Base-by-base conservation (phyloP, 2,113 vertebrate genomes). In the Nibea coibor region DNA sequence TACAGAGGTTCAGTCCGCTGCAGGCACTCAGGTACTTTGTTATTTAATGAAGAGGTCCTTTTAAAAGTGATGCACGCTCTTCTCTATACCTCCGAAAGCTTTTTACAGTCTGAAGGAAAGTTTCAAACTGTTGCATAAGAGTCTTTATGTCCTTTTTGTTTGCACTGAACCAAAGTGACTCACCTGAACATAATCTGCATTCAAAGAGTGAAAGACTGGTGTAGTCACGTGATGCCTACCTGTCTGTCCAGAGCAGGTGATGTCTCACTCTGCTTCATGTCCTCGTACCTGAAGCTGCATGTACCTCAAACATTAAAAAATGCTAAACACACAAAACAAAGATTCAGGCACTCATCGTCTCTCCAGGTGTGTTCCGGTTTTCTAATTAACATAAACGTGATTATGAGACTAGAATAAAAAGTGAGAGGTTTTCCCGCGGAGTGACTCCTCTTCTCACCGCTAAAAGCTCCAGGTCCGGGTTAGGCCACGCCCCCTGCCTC, bases 401-500 rank as follows among this genome's bases (percentile, higher is more conserved):
- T 39, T 39, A 39, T 39, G 8, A 39, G 35, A 39, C 8, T 8
- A 39, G 35, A 2, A 39, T n/a, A 39, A 39, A 39, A 39, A 7
- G 26, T 56, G 50, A 19, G 2, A 47, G 24, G 10, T 26, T 43
- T 58, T 47, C 1, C 14, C 9, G 0, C 39, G 0, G 62, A 84
- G 87, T 88, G 81, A 83, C 19, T 62, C 71, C 26, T 43, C 78
- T 1, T 22, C 26, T 28, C 67, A 5, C 22, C 43, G 1, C 5
- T 17, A 3, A 16, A 39, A 31, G 2, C 53, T 2, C 2, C 47
- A 78, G n/a, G 22, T 91, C 87, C 87, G 88, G 78, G 64, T 90
- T 80, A 87, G 57, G 73, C 88, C 90, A 69, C 91, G 82, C 92
- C 92, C 88, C 75, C 63, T 56, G 3, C 1, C 42, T 19, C 20